Conservation (phyloP, 2,113 vertebrate genomes). For the Pachypanchax playfairii region DNA sequence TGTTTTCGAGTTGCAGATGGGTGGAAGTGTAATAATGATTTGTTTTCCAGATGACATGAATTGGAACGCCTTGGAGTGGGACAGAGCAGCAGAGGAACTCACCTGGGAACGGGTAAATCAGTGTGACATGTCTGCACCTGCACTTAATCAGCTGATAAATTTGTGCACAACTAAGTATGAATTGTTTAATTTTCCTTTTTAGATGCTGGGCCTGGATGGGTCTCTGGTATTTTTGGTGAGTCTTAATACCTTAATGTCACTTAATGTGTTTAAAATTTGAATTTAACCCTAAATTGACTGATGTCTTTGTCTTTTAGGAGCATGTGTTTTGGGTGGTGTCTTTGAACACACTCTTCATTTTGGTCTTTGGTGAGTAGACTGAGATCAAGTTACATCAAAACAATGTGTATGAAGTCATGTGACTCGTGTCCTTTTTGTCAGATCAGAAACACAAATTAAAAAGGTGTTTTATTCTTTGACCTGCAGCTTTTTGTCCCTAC, state of each 20-base stretch:
- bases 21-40: neutral
- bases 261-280: neutral
- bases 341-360: conserved; percentile 96
- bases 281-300: neutral
- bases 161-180: neutral
- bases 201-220: conserved; percentile 99
- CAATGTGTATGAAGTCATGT: too few species aligned
- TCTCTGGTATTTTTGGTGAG: conserved; percentile 96
- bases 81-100: conserved; percentile 96
- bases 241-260: too few species aligned
- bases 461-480: neutral
- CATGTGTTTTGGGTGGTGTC: conserved; percentile 99
- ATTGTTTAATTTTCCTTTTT: conserved; percentile 10
- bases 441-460: too few species aligned
- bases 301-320: conserved; percentile 83
- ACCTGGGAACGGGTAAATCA: conserved; percentile 94
- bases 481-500: conserved; percentile 95
- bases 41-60: conserved; percentile 92
- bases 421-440: neutral
- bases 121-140: neutral
- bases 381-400: neutral
- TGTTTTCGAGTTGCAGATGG: conserved; percentile 21
- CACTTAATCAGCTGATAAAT: neutral
- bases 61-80: conserved; percentile 99
- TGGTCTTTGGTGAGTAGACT: conserved; percentile 92